Percentiles rank a stretch among this genome's conserved stretches.
These are phyloP conservation scores for Colostygia pectinataria DNA, from an alignment of 2,888 invertebrate genomes.

Conservation along the genomic window DNA sequence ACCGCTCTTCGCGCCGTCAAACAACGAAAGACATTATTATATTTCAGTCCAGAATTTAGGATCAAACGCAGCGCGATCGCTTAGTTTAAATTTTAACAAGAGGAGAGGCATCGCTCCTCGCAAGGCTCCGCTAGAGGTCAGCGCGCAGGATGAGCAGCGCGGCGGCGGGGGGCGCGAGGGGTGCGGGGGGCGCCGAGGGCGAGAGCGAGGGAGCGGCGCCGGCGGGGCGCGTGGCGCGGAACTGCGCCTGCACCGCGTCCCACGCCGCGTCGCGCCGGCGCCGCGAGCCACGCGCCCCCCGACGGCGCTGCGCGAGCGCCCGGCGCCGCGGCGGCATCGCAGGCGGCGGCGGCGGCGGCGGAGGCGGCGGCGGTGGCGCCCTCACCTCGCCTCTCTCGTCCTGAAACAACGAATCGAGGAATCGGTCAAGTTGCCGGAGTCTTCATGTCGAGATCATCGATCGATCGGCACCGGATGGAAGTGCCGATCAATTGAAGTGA, in stretches of 20 bases:
- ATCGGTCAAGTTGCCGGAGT: too few species aligned
- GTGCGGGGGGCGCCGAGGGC: constrained; percentile 33
- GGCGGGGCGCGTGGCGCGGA: constrained; percentile 46
- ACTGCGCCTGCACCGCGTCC: constrained; percentile 70
- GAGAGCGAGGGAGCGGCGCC: constrained; percentile 41
- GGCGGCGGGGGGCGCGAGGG: constrained; percentile 45
- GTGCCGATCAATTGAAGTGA: too few species aligned
- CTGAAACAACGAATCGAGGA: constrained; percentile 32
- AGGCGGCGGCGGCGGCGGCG: constrained; percentile 18
- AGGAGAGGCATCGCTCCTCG: not conserved
- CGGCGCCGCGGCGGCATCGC: constrained; percentile 24
- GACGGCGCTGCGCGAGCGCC: constrained; percentile 7
- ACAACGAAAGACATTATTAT: too few species aligned
- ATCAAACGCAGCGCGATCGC: not conserved
- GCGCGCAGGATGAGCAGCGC: constrained; percentile 66
- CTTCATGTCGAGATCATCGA: too few species aligned
- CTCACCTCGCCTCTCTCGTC: constrained; percentile 40
- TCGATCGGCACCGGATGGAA: too few species aligned
- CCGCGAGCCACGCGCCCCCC: constrained; percentile 14
- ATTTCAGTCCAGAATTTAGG: too few species aligned
- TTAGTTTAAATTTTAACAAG: not conserved
- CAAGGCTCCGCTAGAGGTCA: constrained; percentile 45
- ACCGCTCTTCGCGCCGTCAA: too few species aligned
- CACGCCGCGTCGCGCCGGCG: constrained; percentile 53
- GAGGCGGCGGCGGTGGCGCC: constrained; percentile 21